These are phyloP conservation scores for Mongoloraphidia duomilia DNA, from an alignment of 2,888 invertebrate species.

Conservation along the genomic window DNA sequence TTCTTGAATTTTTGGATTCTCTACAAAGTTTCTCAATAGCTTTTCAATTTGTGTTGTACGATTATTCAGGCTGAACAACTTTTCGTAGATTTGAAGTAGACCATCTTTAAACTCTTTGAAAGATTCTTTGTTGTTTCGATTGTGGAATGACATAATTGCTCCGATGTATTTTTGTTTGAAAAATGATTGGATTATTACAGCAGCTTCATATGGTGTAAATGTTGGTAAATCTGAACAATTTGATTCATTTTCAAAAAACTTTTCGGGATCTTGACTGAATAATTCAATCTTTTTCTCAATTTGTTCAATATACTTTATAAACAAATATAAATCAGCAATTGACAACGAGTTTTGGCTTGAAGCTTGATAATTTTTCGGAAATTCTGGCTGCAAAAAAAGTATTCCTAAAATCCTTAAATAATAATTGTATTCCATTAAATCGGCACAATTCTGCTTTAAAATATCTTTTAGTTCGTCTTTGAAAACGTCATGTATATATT, in stretches of 20 bases:
- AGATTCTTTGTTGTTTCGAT: conserved; percentile 16
- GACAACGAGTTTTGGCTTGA: no score
- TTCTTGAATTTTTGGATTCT: conserved; percentile 8
- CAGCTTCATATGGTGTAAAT: conserved; percentile 9
- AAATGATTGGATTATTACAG: conserved; percentile 21
- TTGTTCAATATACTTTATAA: no score
- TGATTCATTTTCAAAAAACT: no score
- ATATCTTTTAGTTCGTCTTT: conserved; percentile 10
- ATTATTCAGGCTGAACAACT: conserved; percentile 18
- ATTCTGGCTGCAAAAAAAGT: conserved; percentile 4
- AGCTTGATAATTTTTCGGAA: no score
- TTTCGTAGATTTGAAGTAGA: conserved; percentile 19
- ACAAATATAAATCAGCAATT: no score
- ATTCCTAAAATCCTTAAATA: not conserved
- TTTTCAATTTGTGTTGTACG: conserved; percentile 13
- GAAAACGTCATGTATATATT: conserved; percentile 11
- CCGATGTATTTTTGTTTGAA: conserved; percentile 17
- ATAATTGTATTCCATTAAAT: no score
- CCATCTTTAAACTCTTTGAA: conserved; percentile 15
- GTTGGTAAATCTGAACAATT: no score
- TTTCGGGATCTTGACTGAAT: no score
- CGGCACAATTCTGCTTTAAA: conserved; percentile 4
- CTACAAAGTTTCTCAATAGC: conserved; percentile 18
- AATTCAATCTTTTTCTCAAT: no score
- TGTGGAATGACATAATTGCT: conserved; percentile 16